Conservation (phyloP, 2,888 invertebrate species). For the Epistrophella euchroma region DNA sequence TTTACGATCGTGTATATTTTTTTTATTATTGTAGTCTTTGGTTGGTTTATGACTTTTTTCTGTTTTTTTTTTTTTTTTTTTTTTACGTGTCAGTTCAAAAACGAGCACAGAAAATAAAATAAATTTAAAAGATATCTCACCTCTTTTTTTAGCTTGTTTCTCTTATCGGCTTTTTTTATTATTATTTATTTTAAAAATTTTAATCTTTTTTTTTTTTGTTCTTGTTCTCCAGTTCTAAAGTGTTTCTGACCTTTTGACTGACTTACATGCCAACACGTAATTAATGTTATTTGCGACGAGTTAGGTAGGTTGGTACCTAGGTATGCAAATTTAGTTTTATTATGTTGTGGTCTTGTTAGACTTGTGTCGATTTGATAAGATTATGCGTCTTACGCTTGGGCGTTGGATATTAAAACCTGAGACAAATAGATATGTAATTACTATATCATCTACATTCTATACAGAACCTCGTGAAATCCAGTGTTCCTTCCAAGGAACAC, state of each 20-base stretch:
- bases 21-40: slow-evolving; percentile 42
- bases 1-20: slow-evolving; percentile 58
- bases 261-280: slow-evolving; percentile 32
- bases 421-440: too few relatives aligned
- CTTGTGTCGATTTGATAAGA: not conserved
- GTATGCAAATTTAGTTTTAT: not conserved
- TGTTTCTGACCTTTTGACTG: slow-evolving; percentile 69
- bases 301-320: too few relatives aligned
- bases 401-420: too few relatives aligned
- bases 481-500: too few relatives aligned
- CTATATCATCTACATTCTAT: too few relatives aligned
- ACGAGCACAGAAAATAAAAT: slow-evolving; percentile 46
- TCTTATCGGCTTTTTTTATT: slow-evolving; percentile 51
- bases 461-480: too few relatives aligned
- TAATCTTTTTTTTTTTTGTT: slow-evolving; percentile 35
- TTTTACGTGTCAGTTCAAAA: slow-evolving; percentile 31
- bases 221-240: slow-evolving; percentile 17
- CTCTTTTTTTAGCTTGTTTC: not conserved
- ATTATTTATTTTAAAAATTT: slow-evolving; percentile 27
- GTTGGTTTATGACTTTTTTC: slow-evolving; percentile 38
- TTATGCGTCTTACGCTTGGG: too few relatives aligned
- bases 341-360: not conserved
- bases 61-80: slow-evolving; percentile 2
- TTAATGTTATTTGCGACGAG: slow-evolving; percentile 11
- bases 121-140: slow-evolving; percentile 15